phyloP scores from a whole-genome alignment of 2,797 vertebrate species.

The Siniperca scherzeri region DNA sequence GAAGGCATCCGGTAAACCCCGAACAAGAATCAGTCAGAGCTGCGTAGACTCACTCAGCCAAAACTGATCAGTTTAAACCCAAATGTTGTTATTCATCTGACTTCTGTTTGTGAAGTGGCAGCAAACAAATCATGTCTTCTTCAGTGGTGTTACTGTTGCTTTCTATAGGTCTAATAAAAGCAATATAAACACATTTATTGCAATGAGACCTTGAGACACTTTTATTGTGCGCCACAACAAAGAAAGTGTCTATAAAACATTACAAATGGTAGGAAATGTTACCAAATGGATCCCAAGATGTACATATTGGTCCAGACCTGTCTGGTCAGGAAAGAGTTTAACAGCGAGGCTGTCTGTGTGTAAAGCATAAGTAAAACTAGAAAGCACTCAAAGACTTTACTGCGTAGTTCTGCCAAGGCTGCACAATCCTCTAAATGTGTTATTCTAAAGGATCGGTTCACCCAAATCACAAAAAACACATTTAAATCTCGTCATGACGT shows the following conservation, averaged over 20 bases:
- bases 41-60: neutral
- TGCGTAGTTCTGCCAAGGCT: no score
- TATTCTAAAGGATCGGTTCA: no score
- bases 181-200: slow-evolving; percentile 11
- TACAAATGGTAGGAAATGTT: neutral
- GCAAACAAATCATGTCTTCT: neutral
- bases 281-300: neutral
- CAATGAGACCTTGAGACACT: slow-evolving; percentile 5
- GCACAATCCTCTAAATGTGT: neutral
- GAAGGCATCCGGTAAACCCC: neutral
- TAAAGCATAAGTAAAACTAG: no score
- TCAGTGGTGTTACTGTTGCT: neutral
- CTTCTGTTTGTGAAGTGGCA: neutral
- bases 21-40: neutral
- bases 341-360: neutral
- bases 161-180: slow-evolving; percentile 15
- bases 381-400: no score
- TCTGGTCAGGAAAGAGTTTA: neutral
- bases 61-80: neutral
- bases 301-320: neutral
- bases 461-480: no score
- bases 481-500: no score
- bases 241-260: neutral
- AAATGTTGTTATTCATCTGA: neutral
- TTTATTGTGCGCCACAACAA: neutral